phyloP scores from a whole-genome alignment of 2,888 invertebrate species.

The Leptopilina syphax region DNA sequence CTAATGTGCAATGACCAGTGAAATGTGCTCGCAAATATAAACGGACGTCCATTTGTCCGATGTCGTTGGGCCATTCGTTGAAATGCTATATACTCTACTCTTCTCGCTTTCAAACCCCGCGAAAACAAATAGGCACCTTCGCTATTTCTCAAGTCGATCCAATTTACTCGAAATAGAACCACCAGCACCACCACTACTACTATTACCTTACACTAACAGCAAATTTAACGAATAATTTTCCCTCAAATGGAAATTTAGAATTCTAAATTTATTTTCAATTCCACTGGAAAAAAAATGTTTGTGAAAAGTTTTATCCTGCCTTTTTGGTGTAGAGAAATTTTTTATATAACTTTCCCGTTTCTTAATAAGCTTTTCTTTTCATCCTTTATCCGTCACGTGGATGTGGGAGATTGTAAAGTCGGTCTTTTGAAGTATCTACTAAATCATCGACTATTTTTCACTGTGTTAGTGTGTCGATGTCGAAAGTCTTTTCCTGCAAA shows the following conservation, averaged over 20 bases:
- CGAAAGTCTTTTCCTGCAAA: constrained; percentile 4
- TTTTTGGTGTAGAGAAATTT: background rate
- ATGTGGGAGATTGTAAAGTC: constrained; percentile 26
- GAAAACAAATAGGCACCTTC: constrained; percentile 52
- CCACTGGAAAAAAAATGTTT: no score
- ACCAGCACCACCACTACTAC: background rate
- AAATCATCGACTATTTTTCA: constrained; percentile 28
- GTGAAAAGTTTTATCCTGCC: background rate
- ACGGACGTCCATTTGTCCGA: constrained; percentile 71
- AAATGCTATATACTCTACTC: constrained; percentile 42
- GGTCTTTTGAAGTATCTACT: constrained; percentile 14
- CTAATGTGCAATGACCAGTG: constrained; percentile 21
- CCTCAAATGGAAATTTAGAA: no score
- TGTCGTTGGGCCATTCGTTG: constrained; percentile 61
- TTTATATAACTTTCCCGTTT: background rate
- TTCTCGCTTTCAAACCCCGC: constrained; percentile 49
- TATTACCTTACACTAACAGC: no score
- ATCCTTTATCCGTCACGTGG: constrained; percentile 9
- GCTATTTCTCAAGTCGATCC: constrained; percentile 70
- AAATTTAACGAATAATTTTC: no score
- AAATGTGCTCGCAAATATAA: constrained; percentile 69
- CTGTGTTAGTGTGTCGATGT: background rate
- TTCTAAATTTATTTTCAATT: no score
- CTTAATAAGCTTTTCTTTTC: background rate
- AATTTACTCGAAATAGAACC: constrained; percentile 70